Evolutionary conservation across 2,888 invertebrate species (phyloP), one percentile per base, ranked within the genome.

Genomic region (Yponomeuta cagnagella): DNA sequence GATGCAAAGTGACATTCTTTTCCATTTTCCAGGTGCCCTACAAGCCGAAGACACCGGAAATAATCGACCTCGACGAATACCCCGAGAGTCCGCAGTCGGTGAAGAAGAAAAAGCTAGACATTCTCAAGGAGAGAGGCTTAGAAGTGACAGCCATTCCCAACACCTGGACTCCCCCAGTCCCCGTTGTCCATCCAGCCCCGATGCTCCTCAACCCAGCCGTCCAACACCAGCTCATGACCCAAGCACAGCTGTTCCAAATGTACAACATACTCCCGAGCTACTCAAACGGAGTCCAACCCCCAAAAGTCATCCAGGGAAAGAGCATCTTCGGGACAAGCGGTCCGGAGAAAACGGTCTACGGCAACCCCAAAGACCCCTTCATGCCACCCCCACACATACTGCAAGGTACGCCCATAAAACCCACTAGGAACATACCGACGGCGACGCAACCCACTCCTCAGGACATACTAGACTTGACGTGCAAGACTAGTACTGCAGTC

Each of bases 81-180:
- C 92, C 92, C 0, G 92, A 92, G 70, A 90, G 88, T 70, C 92
- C 90, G 0, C 90, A 89, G 71, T 80, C 83, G 0, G 79, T 89
- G 15, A 93, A 95, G 74, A 95, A 95, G 84, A 94, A 95, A 74
- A 96, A 96, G 78, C 88, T 96, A 9, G 96, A 96, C 75, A 96
- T 96, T 66, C 88, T 96, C 63, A 95, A 95, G 72, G 95, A 96
- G 77, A 93, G 96, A 15, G 96, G 96, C 0, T 85, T 96, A 4
- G 96, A 96, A 80, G 96, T 96, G 1, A 96, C 96, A 0, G 94
- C 96, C 0, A 93, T 96, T 0, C 88, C 92, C 10, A 63, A 52
- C 31, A 70, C 8, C 33, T 43, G 48, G 52, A 23, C 33, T n/a
- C 23, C 48, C n/a, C 63, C 63, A 10, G 58, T 30, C 69, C 15